A percentile compares a stretch with the other conserved stretches of the same genome.
These are phyloP conservation scores for Saguinus imperator DNA, from an alignment of 2,113 vertebrate species.

Conservation along the genomic window DNA sequence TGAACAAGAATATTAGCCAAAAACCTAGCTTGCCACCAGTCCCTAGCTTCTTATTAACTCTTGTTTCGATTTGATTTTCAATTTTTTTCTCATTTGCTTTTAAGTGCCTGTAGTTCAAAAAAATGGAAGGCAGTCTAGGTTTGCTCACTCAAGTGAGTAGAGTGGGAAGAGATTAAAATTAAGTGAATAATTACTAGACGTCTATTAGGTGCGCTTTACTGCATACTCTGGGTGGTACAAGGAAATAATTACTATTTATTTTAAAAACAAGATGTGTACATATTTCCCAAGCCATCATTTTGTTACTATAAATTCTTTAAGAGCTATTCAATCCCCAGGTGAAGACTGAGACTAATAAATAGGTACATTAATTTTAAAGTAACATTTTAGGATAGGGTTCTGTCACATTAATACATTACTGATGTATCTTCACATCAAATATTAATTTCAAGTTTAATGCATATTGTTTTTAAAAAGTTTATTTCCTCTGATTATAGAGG, in stretches of 20 bases:
- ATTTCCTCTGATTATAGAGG: background rate
- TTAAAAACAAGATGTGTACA: background rate
- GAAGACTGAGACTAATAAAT: background rate
- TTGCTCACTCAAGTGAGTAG: background rate
- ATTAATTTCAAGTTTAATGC: slow-evolving; percentile 11
- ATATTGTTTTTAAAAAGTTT: slow-evolving; percentile 4
- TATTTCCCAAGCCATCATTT: background rate
- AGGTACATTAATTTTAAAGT: background rate
- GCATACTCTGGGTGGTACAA: background rate
- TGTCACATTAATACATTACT: background rate
- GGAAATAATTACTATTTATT: background rate
- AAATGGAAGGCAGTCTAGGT: background rate
- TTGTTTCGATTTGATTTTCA: slow-evolving; percentile 7
- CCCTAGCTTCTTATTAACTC: background rate
- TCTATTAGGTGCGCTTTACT: background rate
- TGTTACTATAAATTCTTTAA: background rate
- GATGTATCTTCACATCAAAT: background rate
- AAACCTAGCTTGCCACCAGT: background rate
- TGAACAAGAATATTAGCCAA: slow-evolving; percentile 46
- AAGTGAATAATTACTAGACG: background rate
- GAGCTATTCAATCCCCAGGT: background rate
- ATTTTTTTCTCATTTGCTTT: background rate
- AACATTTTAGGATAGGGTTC: background rate
- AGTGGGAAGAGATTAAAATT: background rate
- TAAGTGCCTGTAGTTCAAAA: background rate